Base-by-base conservation (phyloP, 1,140 invertebrate species). In the Drosophila bocki region DNA sequence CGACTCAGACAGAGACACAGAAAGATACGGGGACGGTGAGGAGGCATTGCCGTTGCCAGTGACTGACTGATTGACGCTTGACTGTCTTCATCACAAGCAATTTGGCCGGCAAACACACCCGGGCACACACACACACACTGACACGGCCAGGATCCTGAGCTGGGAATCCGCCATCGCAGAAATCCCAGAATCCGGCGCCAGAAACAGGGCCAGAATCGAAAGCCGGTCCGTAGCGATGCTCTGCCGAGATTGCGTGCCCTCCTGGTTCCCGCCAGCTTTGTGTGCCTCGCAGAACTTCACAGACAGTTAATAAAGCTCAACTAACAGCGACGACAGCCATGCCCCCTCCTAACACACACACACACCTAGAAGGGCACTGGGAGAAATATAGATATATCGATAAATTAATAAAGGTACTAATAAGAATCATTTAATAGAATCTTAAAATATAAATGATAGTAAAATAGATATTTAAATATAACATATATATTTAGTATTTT, bases 61-160 rank as follows among this genome's bases (percentile, higher is more conserved):
- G 75, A 78, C 80, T 83, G 80, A 79, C 80, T 83, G 80, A 83
- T 83, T 83, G 80, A 83, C 80, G 85, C 85, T 88, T 85, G 85
- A 84, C 85, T 88, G 85, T 88, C 85, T 88, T 88, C 85, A 88
- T 88, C 85, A 88, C 85, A 88, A 90, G 85, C 85, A 88, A 90
- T 88, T 88, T 88, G 85, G 85, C 85, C 85, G 65, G 78, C 85
- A 88, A 90, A 88, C 82, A 88, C 44, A 68, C 44, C 51, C 68
- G 39, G 19, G 29, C 17, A 37, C 32, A 45, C 17, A 29, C 19
- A 35, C 54, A 45, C 61, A 41, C n/a, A 53, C 26, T 5, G 59
- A 13, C 13, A 47, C 13, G 56, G 45, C 57, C 42, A 39, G 53
- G 26, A 48, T 68, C 64, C 45, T 35, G 63, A 47, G 12, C 59